A percentile compares a stretch with the other conserved stretches of the same genome.
Evolutionary conservation across 2,113 vertebrate genomes (phyloP).

Genomic region (Passer montanus): DNA sequence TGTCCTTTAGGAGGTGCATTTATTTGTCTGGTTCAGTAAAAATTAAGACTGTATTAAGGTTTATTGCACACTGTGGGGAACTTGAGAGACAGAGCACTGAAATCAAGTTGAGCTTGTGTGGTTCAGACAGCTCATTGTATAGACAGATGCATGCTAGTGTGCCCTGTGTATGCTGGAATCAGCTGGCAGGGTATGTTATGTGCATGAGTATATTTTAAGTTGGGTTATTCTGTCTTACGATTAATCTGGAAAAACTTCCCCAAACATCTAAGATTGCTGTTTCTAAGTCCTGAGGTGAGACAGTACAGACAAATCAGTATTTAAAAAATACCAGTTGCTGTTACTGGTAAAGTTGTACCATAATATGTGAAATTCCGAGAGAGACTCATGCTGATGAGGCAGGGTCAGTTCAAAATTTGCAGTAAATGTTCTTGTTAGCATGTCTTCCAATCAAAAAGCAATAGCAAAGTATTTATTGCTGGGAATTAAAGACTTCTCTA

Average conservation of each 20-base stretch:
- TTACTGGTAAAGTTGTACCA: background rate
- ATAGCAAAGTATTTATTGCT: background rate
- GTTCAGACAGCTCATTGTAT: background rate
- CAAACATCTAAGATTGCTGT: background rate
- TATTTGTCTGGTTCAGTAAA: background rate
- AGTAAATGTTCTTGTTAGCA: background rate
- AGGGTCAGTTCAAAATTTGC: conserved; percentile 8
- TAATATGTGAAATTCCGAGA: background rate
- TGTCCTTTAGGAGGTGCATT: background rate
- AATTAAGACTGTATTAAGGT: background rate
- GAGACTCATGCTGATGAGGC: background rate
- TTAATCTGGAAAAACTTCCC: background rate
- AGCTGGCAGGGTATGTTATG: rapidly evolving
- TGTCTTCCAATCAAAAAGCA: conserved; percentile 44
- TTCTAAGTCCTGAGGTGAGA: background rate
- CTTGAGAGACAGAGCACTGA: background rate
- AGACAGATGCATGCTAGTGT: rapidly evolving
- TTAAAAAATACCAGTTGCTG: background rate
- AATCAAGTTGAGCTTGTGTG: background rate
- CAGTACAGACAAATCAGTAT: background rate
- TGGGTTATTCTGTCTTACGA: background rate
- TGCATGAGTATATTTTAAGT: background rate
- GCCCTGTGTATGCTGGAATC: background rate
- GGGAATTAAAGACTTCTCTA: background rate
- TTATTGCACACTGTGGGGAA: background rate